Conservation (phyloP, 2,113 vertebrate species). For the Coregonus clupeaformis region DNA sequence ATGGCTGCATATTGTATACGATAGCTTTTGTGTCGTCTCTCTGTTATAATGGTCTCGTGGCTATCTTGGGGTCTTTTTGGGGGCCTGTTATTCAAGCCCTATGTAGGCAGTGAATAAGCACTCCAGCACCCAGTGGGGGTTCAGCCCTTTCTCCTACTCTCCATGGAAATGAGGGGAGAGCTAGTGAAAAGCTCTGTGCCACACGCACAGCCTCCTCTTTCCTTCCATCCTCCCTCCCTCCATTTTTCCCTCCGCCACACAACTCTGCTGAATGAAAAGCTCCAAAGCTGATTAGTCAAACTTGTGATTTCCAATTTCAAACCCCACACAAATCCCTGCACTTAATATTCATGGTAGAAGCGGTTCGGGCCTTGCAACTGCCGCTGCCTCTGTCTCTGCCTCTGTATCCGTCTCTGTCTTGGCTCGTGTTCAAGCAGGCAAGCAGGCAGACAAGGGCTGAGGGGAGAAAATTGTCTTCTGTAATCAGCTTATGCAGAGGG, state of each 20-base stretch:
- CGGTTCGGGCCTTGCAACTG: conserved; percentile 15
- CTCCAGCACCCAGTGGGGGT: conserved; percentile 45
- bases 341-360: conserved; percentile 73
- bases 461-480: conserved; percentile 37
- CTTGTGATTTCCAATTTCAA: conserved; percentile 79
- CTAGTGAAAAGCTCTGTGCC: not conserved
- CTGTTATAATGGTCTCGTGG: conserved; percentile 68
- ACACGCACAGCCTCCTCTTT: conserved; percentile 15
- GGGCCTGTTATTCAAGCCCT: conserved; percentile 33
- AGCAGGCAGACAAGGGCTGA: too few species aligned
- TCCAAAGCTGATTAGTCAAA: conserved; percentile 80
- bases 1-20: conserved; percentile 43
- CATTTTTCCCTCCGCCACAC: not conserved
- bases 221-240: too few species aligned
- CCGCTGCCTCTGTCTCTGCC: too few species aligned
- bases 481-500: conserved; percentile 72
- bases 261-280: conserved; percentile 48
- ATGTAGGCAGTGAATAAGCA: conserved; percentile 55
- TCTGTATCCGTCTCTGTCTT: too few species aligned
- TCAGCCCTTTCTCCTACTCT: conserved; percentile 40
- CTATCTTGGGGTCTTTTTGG: conserved; percentile 53
- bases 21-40: conserved; percentile 43
- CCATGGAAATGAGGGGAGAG: conserved; percentile 41
- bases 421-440: too few species aligned
- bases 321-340: conserved; percentile 74